Evolutionary conservation across 2,797 vertebrate genomes (phyloP), one percentile per base, ranked within the genome.

Genomic region (Hoplostethus mediterraneus): DNA sequence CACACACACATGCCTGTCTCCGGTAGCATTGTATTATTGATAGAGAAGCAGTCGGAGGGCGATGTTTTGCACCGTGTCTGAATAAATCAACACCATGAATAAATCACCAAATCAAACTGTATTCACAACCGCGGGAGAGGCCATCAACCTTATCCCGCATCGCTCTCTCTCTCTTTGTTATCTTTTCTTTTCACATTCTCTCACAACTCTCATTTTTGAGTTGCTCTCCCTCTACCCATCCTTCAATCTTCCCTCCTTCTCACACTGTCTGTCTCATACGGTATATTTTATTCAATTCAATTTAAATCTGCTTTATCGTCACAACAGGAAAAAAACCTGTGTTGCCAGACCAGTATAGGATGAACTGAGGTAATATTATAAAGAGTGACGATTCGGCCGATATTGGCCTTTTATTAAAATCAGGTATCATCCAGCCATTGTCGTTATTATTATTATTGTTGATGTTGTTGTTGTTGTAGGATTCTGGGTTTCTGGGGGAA

Each of bases 11-110:
- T n/a, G 48, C 30, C 65, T 86, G 63, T 85, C 80, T 89, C 75
- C 71, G 72, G 66, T 56, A 85, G 57, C 82, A 81, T 78, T 82
- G 62, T 80, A 85, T 90, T 90, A 91, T 90, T 90, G 87, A 90
- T 90, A 79, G 85, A 82, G 75, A 79, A 81, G 73, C 83, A 80
- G 87, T 82, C 17, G 52, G 79, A 85, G 80, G 77, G 72, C 38
- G 28, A 84, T 89, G 87, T 90, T 87, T 90, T 89, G 75, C 83
- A 86, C 69, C 56, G 63, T 65, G 63, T 68, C 82, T 85, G 85
- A 87, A 91, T 90, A 84, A 85, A 87, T 87, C 80, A 90, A 85
- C 81, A 85, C 59, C 67, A 85, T 91, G 81, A 91, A 91, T 89
- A 91, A 87, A 86, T 87, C 82, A 85, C 79, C 71, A 81, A 88